These are phyloP conservation scores for Drosophila auraria DNA, from an alignment of 1,140 invertebrate genomes.

Conservation along the genomic window DNA sequence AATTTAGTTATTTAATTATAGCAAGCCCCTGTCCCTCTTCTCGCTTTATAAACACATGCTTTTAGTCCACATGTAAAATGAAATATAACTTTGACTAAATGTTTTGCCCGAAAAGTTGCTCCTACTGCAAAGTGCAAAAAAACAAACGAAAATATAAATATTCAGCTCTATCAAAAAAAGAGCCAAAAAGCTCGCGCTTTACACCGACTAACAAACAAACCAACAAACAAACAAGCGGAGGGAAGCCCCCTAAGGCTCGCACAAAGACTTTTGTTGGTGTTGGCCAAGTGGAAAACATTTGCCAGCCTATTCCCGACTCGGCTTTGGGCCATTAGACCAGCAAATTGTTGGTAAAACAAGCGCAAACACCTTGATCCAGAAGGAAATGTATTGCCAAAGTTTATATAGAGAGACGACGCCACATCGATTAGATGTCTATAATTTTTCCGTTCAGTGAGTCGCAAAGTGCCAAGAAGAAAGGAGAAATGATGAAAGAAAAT, in stretches of 20 bases:
- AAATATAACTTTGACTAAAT: constrained; percentile 63
- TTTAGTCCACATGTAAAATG: constrained; percentile 31
- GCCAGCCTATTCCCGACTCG: constrained; percentile 53
- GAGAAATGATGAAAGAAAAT: neutral
- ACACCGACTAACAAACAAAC: constrained; percentile 48
- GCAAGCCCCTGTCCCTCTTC: neutral
- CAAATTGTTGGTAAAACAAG: constrained; percentile 83
- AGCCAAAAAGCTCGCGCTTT: constrained; percentile 57
- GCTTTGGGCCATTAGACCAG: constrained; percentile 59
- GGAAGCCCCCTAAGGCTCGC: constrained; percentile 39
- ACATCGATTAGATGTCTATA: constrained; percentile 82
- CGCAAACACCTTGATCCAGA: constrained; percentile 70
- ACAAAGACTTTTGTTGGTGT: constrained; percentile 62
- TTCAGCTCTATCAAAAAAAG: constrained; percentile 19
- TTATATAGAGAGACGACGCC: constrained; percentile 15
- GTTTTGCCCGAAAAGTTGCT: constrained; percentile 59
- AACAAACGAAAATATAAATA: constrained; percentile 44
- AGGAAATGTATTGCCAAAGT: constrained; percentile 35
- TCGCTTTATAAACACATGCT: constrained; percentile 35
- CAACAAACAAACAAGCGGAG: constrained; percentile 41
- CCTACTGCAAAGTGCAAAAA: constrained; percentile 47
- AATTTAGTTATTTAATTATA: neutral
- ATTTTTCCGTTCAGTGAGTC: constrained; percentile 84
- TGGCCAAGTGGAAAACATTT: constrained; percentile 78
- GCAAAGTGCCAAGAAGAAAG: constrained; percentile 46